Evolutionary conservation across 2,797 vertebrate species (phyloP), one percentile per base, ranked within the genome.

Genomic region (Xenopus petersii): DNA sequence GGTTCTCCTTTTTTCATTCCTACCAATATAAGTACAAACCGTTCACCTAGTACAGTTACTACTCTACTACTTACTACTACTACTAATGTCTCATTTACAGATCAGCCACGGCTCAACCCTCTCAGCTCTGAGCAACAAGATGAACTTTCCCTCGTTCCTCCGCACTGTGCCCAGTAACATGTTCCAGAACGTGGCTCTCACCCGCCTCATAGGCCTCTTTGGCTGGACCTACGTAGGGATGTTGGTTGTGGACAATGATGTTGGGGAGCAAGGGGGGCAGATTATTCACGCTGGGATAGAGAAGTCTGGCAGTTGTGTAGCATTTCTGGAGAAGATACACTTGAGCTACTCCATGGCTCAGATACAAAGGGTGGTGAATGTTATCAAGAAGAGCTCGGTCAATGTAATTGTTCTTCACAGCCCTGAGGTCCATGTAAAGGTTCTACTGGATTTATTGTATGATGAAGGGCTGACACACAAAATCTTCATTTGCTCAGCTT

Each of bases 241-340:
- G 73, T 4, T 75, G 60, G 60, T 75, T 26, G 73, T 70, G 33
- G 73, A 75, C 36, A 75, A 75, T 67, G 75, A 76, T 54, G 75
- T 55, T 4, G 75, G 75, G 0, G 63, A 67, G 16, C 68, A 71
- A 12, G 75, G 75, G 12, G 69, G 46, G 2, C 75, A 76, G 24
- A 47, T 60, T 2, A 71, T 76, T 21, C 62, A 47, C 55, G 56
- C 63, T 26, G 68, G 75, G 17, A 71, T 76, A 61, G 63, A 76
- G 33, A 63, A 10, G 21, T 26, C 30, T 24, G 73, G 73, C 9
- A 49, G 48, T 6, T 75, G 73, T 12, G 67, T 75, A 21, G 73
- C 66, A 10, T 75, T 70, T 56, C 5, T 58, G 17, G 66, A 75
- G 51, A 69, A 64, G 21, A 76, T 76, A 12, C 68, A 76, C 47